Conservation (phyloP, 1,140 invertebrate species). For the Mesaphorura yosii region DNA sequence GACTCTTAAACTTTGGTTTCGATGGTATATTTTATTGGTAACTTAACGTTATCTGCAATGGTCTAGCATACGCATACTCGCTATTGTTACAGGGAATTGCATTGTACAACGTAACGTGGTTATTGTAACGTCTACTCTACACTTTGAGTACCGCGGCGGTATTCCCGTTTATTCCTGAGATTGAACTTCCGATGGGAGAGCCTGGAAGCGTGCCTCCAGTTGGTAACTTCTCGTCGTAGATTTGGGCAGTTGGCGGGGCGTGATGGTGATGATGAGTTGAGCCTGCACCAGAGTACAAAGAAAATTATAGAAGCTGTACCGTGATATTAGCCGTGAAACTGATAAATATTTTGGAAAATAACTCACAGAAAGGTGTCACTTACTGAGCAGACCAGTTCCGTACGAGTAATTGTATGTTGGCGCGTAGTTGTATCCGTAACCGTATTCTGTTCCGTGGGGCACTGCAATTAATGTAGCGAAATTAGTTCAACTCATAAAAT, state of each 20-base stretch:
- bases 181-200: conserved; percentile 2
- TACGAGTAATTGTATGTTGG: conserved; percentile 24
- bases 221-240: conserved; percentile 2
- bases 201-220: background rate
- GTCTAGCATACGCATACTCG: background rate
- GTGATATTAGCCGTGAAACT: too few species aligned
- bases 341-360: background rate
- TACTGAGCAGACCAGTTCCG: conserved; percentile 26
- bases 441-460: conserved; percentile 12
- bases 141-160: conserved; percentile 9
- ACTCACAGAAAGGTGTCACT: conserved; percentile 9
- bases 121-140: conserved; percentile 1
- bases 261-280: conserved; percentile 7
- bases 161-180: conserved; percentile 8
- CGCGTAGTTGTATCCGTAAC: conserved; percentile 16
- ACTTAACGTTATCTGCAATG: too few species aligned
- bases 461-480: background rate
- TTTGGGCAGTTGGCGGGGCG: background rate
- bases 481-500: background rate
- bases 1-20: conserved; percentile 11
- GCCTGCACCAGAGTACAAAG: conserved; percentile 1
- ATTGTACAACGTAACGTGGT: background rate
- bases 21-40: background rate
- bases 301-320: background rate
- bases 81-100: background rate